phyloP scores from a whole-genome alignment of 2,797 vertebrate genomes.

The Atherinosoma microstoma region DNA sequence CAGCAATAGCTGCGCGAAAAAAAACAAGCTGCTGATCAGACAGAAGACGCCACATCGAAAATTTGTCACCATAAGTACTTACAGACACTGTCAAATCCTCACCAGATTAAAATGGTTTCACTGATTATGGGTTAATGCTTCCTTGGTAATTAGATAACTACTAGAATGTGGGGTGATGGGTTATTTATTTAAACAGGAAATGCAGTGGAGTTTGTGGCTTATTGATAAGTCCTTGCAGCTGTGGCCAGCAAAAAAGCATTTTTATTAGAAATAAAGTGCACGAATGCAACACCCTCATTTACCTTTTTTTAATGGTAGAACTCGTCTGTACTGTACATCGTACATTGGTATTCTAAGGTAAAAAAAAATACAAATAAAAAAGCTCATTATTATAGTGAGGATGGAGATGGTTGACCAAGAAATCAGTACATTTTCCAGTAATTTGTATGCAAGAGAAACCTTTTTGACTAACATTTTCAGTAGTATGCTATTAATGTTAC shows the following conservation, averaged over 20 bases:
- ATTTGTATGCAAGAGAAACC: neutral
- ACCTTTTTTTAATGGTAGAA: neutral
- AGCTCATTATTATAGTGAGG: neutral
- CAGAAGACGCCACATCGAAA: constrained; percentile 51
- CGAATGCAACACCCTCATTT: neutral
- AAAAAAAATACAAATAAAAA: neutral
- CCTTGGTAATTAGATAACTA: constrained; percentile 29
- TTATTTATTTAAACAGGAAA: constrained; percentile 62
- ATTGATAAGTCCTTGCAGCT: constrained; percentile 16
- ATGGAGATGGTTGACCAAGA: neutral
- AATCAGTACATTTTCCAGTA: neutral
- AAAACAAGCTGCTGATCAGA: constrained; percentile 69
- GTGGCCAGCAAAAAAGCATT: constrained; percentile 5
- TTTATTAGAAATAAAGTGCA: constrained; percentile 13
- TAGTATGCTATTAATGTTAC: too few species aligned
- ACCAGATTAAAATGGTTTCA: constrained; percentile 45
- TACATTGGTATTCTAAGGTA: neutral
- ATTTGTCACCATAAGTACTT: constrained; percentile 58
- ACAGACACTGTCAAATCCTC: constrained; percentile 51
- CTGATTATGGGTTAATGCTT: constrained; percentile 46
- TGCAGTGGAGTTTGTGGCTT: constrained; percentile 33
- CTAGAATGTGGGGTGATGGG: constrained; percentile 50
- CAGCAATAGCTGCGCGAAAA: constrained; percentile 56
- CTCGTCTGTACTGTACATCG: neutral
- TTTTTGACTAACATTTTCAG: too few species aligned